Evolutionary conservation across 2,888 invertebrate species (phyloP), one percentile per base, ranked within the genome.

Genomic region (Scaptodrosophila latifasciaeformis): DNA sequence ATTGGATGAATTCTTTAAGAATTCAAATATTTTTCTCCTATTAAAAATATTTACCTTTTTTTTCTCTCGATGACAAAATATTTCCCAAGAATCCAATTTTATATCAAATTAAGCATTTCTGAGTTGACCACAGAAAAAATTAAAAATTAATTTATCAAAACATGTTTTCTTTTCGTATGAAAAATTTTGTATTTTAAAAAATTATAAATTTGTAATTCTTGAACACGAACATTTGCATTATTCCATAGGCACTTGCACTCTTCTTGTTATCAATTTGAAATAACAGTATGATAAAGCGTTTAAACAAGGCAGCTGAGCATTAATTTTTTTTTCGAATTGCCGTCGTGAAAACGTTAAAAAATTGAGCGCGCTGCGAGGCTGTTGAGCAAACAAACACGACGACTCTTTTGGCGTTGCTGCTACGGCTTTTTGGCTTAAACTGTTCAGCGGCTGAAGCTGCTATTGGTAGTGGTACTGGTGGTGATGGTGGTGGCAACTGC

Each of bases 281-380:
- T 12, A 30, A 30, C 4, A 35, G 15, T 35, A 15, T 2, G 15
- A 37, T 9, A 13, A 1, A 35, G 3, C n/a, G n/a, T n/a, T n/a
- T n/a, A n/a, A n/a, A n/a, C n/a, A n/a, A 15, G 5, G 35, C 35
- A 4, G 35, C 2, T 17, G 10, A 24, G 6, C 37, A 19, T 17
- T n/a, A n/a, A n/a, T n/a, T n/a, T n/a, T n/a, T n/a, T n/a, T 1
- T 49, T 54, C 50, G 52, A 78, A 72, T 60, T 59, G 70, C 80
- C 75, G 75, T 59, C 75, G 80, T 63, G 17, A 70, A 66, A 67
- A 53, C 57, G 57, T 52, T 42, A 35, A 45, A 24, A 39, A 30
- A 31, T 40, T 15, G 0, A 12, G 18, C 21, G 10, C 12, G 15
- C 27, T 37, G 15, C 9, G 15, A 27, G 12, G 17, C 2, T 15